phyloP scores from a whole-genome alignment of 92 coral and sea anemone genomes.

The Siderastrea radians region DNA sequence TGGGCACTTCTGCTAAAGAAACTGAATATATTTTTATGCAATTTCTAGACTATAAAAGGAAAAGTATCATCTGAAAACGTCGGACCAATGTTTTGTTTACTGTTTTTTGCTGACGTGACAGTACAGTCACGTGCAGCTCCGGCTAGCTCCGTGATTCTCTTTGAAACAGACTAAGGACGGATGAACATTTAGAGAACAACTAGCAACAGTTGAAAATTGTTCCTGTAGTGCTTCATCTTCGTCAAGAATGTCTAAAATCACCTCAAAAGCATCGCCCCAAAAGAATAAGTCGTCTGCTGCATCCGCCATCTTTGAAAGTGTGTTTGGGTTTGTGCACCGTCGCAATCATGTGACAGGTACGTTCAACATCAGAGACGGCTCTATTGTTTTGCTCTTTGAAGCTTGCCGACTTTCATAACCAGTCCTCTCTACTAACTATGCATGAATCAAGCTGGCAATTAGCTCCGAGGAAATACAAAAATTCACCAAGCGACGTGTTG shows the following conservation, averaged over 20 bases:
- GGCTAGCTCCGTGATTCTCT: not conserved
- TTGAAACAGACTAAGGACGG: slow-evolving; percentile 20
- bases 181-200: slow-evolving; percentile 12
- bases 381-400: slow-evolving; percentile 65
- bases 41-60: slow-evolving; percentile 20
- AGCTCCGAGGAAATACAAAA: no score
- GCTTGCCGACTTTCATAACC: slow-evolving; percentile 54
- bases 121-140: slow-evolving; percentile 21
- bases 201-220: slow-evolving; percentile 64
- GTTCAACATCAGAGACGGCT: slow-evolving; percentile 67
- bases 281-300: slow-evolving; percentile 63
- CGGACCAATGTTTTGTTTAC: slow-evolving; percentile 10
- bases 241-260: slow-evolving; percentile 65
- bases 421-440: slow-evolving; percentile 6
- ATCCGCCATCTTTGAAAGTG: slow-evolving; percentile 54
- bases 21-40: no score
- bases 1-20: no score
- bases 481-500: no score
- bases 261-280: slow-evolving; percentile 72
- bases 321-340: slow-evolving; percentile 68
- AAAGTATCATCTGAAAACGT: slow-evolving; percentile 21
- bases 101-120: slow-evolving; percentile 19
- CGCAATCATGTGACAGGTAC: slow-evolving; percentile 64
- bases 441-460: no score
- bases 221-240: slow-evolving; percentile 66